phyloP scores from a whole-genome alignment of 2,797 vertebrate genomes.

The Neostethus bicornis region DNA sequence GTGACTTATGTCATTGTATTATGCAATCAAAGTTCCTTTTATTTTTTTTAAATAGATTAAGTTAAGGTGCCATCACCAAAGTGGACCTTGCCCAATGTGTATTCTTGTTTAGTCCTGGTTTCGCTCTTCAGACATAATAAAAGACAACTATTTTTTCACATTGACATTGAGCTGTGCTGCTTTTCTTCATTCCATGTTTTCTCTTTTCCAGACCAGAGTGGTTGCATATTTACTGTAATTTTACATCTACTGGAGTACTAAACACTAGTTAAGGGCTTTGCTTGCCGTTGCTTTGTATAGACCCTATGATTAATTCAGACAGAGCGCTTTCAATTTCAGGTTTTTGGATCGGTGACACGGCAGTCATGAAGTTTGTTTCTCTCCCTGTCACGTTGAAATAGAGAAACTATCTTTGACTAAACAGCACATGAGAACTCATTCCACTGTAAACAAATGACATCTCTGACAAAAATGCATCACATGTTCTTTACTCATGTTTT shows the following conservation, averaged over 20 bases:
- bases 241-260: conserved; percentile 18
- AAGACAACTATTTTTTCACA: conserved; percentile 10
- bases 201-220: conserved; percentile 5
- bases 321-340: conserved; percentile 10
- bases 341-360: conserved; percentile 14
- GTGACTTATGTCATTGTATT: background rate
- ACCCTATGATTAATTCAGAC: conserved; percentile 7
- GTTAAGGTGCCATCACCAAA: conserved; percentile 12
- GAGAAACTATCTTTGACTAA: conserved; percentile 30
- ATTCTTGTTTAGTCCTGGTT: background rate
- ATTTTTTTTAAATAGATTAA: conserved; percentile 10
- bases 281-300: conserved; percentile 11
- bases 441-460: conserved; percentile 15
- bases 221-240: conserved; percentile 11
- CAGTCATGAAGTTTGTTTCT: background rate
- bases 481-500: conserved; percentile 16
- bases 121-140: conserved; percentile 8
- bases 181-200: conserved; percentile 12
- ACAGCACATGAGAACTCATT: conserved; percentile 3
- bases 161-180: conserved; percentile 13
- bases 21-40: background rate
- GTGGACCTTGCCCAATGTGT: conserved; percentile 10
- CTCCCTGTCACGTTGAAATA: conserved; percentile 8
- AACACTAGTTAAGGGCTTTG: conserved; percentile 17
- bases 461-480: conserved; percentile 9